Evolutionary conservation across 1,140 invertebrate species (phyloP).

Genomic region (Bombus terrestris): DNA sequence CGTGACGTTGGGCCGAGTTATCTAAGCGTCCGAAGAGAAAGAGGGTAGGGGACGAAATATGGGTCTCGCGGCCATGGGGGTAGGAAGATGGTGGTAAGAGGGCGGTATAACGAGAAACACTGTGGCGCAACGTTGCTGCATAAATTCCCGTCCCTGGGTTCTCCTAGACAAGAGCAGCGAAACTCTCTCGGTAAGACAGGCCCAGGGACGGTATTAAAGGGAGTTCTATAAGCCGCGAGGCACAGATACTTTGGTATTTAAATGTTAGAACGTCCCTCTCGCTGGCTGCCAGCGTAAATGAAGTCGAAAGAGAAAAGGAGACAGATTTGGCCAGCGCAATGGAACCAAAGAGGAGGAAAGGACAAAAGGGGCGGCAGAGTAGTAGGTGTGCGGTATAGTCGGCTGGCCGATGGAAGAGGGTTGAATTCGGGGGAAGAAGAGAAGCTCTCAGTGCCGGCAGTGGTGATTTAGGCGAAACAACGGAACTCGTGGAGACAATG

Average conservation of each 20-base stretch:
- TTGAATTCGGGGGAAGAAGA: constrained; percentile 55
- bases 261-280: constrained; percentile 67
- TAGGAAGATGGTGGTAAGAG: constrained; percentile 51
- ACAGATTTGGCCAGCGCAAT: too few relatives aligned
- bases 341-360: neutral
- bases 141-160: constrained; percentile 38
- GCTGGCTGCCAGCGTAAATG: constrained; percentile 51
- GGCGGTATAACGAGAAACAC: constrained; percentile 25
- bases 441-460: constrained; percentile 50
- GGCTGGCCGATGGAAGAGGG: constrained; percentile 48
- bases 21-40: constrained; percentile 23
- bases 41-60: constrained; percentile 62
- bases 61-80: constrained; percentile 70
- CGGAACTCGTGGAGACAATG: constrained; percentile 69
- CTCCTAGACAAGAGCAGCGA: constrained; percentile 12
- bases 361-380: constrained; percentile 33
- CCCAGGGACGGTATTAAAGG: constrained; percentile 68
- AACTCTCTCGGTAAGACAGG: constrained; percentile 50
- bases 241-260: constrained; percentile 76
- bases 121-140: constrained; percentile 41
- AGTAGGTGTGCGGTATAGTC: constrained; percentile 11
- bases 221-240: constrained; percentile 61
- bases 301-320: constrained; percentile 51
- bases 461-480: constrained; percentile 70
- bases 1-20: constrained; percentile 34